Base-by-base conservation (phyloP, 2,797 vertebrate genomes). In the Lemur catta region DNA sequence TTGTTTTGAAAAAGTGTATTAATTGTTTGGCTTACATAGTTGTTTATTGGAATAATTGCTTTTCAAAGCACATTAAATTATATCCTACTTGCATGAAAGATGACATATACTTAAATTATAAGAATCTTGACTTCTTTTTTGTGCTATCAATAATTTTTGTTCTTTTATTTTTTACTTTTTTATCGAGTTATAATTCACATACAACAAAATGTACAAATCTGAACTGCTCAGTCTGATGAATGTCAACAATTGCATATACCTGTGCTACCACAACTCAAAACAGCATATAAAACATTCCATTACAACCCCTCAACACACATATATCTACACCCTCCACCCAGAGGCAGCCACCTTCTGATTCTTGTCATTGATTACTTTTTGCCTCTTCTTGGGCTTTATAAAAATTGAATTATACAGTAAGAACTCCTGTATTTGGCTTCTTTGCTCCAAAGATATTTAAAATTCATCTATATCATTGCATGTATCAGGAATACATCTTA, bases 11-110 rank as follows among this genome's bases (percentile, higher is more conserved):
- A 93, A 90, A 7, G 3, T 59, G 0, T 84, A 50, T 93, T 94
- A 91, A 85, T 96, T 94, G 22, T 89, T 85, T 96, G 50, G 76
- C 13, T 94, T 76, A 20, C 13, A 46, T 43, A 59, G 46, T 92
- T 41, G 6, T 78, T 96, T 46, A 26, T 38, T 93, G 26, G 13
- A 33, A 48, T 94, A 46, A 61, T 30, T 94, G 7, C 91, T 95
- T 96, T 81, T n/a, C 7, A 67, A 71, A 92, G 9, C 63, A 96
- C 20, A 65, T 74, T 84, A 57, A 75, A 30, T 86, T 65, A n/a
- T 67, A 72, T 26, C 91, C n/a, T 89, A 55, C 41, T 74, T 84
- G 26, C 43, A 55, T 46, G 30, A 90, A 94, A 89, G 6, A 82
- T 87, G 43, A 9, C 26, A 35, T 59, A 76, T 84, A 14, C 41